Base-by-base conservation (phyloP, 2,113 vertebrate genomes). In the Syngnathoides biaculeatus region DNA sequence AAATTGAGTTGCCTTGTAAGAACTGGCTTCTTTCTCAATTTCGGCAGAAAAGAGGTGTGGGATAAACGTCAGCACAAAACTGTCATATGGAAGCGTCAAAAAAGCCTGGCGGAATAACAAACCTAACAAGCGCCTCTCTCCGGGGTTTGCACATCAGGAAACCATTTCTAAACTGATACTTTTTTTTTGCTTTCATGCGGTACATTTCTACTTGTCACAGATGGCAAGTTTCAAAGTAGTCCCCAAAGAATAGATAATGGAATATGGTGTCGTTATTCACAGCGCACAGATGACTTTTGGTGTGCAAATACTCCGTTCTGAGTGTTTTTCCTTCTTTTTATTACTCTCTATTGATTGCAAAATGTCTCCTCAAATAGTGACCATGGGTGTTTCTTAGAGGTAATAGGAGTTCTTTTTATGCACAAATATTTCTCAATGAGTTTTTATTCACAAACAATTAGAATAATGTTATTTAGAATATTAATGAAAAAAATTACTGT, bases 161-260 rank as follows among this genome's bases (percentile, higher is more conserved):
- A 20, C 26, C 38, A 4, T 64, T 72, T 64, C 22, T 17, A 39
- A 55, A 67, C 24, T n/a, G 11, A 9, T 72, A 8, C 42, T 57
- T 71, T 43, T 45, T 57, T 71, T 43, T 45, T 61, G 8, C 48
- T 60, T 40, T 75, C 22, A 64, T 52, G 35, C 8, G 53, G 22
- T 52, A 13, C 10, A 40, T 68, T 40, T 68, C 30, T 7, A 65
- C 50, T 56, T 65, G 67, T 69, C 69, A 67, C 24, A 56, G 13
- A 27, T 19, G 67, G 38, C 20, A 72, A 55, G n/a, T 73, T 57
- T 67, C 15, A 64, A 50, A 20, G 5, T 42, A 43, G 14, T 55
- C 38, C 58, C 53, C 43, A 4, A 50, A 68, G 42, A 68, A 50
- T 42, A 50, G 42, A 2, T 0, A 65, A 47, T 26, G n/a, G n/a